Evolutionary conservation across 23 tunicate species (phyloP), one percentile per base, ranked within the genome.

Genomic region (Oikopleura dioica): DNA sequence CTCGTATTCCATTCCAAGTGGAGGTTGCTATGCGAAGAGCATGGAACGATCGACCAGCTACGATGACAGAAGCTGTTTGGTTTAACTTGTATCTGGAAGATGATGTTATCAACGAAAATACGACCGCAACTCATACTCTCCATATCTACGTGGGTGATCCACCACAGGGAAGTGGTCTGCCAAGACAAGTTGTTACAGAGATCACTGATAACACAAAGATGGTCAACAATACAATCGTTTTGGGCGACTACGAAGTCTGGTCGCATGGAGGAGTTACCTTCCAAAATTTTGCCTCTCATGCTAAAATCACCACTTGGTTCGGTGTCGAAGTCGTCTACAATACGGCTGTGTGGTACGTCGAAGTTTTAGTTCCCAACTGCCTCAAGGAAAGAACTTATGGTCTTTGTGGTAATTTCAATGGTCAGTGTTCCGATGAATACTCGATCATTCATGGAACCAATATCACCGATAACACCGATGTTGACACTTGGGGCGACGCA

Each of bases 351-450:
- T 63, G 72, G 72, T 21, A 23, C 4, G 4, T 36, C 28, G 28
- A 76, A 9, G 69, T 0, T 76, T 36, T 29, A 16, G 30, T 76
- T n/a, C 58, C 58, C 21, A 26, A 76, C 69, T 23, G 51, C 24
- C 5, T 75, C 2, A 35, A 24, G 37, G 29, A 33, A 84, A n/a
- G n/a, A n/a, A n/a, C n/a, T n/a, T n/a, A n/a, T n/a, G 89, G 89
- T 59, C 78, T 84, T 35, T 84, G 89, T 36, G 89, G 89, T 1
- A 78, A 84, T 51, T 81, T 35, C 36, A 84, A 84, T 75, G 84
- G 84, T 35, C 38, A 81, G 35, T 78, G 79, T 0, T 50, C 68
- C 51, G 89, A 84, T 38, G 89, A 84, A 35, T 78, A 77, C 50
- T 2, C 72, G 16, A 29, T 23, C 30, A 4, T 23, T 63, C 28